Evolutionary conservation across 2,797 vertebrate species (phyloP).

Genomic region (Leontopithecus rosalia): DNA sequence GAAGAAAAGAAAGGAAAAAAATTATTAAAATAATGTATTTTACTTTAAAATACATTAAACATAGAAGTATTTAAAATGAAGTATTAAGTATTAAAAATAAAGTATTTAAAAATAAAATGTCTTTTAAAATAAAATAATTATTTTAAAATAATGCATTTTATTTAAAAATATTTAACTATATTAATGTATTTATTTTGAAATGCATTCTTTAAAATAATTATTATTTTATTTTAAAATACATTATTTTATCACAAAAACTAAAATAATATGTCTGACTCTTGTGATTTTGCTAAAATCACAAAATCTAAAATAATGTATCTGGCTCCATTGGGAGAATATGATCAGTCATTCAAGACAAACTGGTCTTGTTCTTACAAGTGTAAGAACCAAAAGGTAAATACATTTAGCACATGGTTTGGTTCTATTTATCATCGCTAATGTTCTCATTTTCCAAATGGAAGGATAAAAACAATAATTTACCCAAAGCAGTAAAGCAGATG

Average conservation of each 20-base stretch:
- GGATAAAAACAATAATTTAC: background rate
- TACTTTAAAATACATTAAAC: background rate
- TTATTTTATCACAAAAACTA: background rate
- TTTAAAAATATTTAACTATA: no score
- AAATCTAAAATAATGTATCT: background rate
- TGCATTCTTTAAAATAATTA: background rate
- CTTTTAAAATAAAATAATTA: no score
- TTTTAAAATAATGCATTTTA: background rate
- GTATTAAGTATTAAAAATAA: background rate
- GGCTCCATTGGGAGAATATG: background rate
- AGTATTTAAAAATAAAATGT: no score
- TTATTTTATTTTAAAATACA: background rate
- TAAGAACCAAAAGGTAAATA: background rate
- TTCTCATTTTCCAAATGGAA: background rate
- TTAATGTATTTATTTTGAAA: no score
- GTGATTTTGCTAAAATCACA: background rate
- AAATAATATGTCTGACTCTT: background rate
- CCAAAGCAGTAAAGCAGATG: background rate
- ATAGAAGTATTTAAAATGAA: no score
- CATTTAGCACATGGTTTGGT: background rate
- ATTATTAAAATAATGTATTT: background rate
- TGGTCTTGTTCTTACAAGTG: background rate
- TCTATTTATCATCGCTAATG: background rate
- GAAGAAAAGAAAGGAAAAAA: slow-evolving; percentile 22
- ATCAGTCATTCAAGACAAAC: background rate